Evolutionary conservation across 2,113 vertebrate genomes (phyloP).

Genomic region (Speoplatyrhinus poulsoni): DNA sequence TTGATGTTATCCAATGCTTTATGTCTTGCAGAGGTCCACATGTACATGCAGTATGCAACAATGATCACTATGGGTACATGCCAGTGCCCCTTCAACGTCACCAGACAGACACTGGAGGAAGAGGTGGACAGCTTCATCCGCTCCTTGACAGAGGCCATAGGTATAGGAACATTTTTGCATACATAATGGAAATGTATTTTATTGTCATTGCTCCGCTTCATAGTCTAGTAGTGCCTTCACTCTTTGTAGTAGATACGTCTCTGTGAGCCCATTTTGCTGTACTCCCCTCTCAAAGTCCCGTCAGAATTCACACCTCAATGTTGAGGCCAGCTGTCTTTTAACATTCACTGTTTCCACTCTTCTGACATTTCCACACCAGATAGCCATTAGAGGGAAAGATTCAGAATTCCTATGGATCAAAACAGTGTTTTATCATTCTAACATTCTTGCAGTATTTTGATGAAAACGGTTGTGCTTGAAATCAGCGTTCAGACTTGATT

Average conservation of each 20-base stretch:
- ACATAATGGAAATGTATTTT: not conserved
- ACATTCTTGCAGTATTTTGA: not conserved
- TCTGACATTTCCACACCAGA: slow-evolving; percentile 14
- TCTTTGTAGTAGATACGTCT: not conserved
- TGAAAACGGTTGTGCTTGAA: not conserved
- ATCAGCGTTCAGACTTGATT: slow-evolving; percentile 10
- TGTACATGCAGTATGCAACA: slow-evolving; percentile 83
- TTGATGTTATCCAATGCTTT: not conserved
- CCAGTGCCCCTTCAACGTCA: slow-evolving; percentile 81
- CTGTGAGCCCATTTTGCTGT: slow-evolving; percentile 24
- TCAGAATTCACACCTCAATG: slow-evolving; percentile 53
- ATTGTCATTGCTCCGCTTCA: not conserved
- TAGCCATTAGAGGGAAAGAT: slow-evolving; percentile 9
- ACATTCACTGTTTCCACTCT: slow-evolving; percentile 3
- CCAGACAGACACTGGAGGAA: slow-evolving; percentile 82
- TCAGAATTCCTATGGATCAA: slow-evolving; percentile 12
- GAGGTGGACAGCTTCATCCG: slow-evolving; percentile 84
- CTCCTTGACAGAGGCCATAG: slow-evolving; percentile 83
- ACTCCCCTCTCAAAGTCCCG: slow-evolving; percentile 41
- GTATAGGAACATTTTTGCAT: slow-evolving; percentile 68
- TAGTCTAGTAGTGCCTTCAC: not conserved
- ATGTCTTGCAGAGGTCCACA: slow-evolving; percentile 72
- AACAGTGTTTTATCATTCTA: not conserved
- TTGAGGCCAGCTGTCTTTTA: slow-evolving; percentile 30
- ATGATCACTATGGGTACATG: slow-evolving; percentile 84